Evolutionary conservation across 2,797 vertebrate species (phyloP), one percentile per base, ranked within the genome.

Genomic region (Coranthus polyacanthus): DNA sequence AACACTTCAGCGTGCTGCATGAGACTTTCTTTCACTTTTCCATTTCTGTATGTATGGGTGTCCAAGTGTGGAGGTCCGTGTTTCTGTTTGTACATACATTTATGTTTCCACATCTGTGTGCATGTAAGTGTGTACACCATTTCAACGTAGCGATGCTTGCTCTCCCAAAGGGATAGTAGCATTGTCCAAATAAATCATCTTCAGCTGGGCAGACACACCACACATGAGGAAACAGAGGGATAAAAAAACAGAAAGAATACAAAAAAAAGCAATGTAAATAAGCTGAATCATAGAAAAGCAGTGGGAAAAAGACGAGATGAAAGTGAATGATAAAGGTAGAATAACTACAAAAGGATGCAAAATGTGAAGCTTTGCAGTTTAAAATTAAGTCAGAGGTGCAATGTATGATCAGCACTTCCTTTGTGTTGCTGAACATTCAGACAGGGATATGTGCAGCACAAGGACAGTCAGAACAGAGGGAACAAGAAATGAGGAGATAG

Each of bases 151-250:
- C 83, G 75, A 86, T 47, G n/a, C 66, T 45, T 57, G 29, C 53
- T 54, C 39, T 89, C 90, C 86, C 87, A 82, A 68, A 86, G 86
- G 87, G 80, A 66, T 56, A 29, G 79, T 76, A 44, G 75, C 70
- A 84, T 86, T 88, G 88, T 90, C 84, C 75, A 80, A 71, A 88
- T 87, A 84, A 88, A 90, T 92, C 81, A 89, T 82, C 70, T 72
- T 91, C 87, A 87, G 77, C 36, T 72, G 82, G 50, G 64, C 47
- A 84, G 58, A 67, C 57, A 59, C 62, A 83, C 62, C 68, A 71
- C 81, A 85, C 70, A 74, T 18, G 36, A 57, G 47, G 37, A 52
- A 55, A 71, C 10, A 63, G 11, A 43, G 13, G n/a, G 26, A 26
- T 26, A 24, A 6, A 4, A 15, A 21, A 4, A 21, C 39, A 65